phyloP scores from a whole-genome alignment of 2,797 vertebrate genomes.

The Coreius guichenoti region DNA sequence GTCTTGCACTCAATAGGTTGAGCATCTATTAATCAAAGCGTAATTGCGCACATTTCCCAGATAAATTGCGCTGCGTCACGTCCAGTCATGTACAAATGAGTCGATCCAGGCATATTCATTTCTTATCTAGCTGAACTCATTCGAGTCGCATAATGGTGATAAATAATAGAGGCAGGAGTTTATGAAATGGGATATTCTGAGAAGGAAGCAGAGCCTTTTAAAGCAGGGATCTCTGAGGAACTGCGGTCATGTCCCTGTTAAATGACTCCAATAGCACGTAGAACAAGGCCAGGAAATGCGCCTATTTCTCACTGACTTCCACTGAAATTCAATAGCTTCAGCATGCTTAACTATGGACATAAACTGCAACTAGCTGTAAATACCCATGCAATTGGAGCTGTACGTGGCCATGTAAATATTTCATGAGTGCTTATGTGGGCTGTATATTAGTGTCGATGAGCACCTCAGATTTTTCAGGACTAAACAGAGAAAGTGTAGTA shows the following conservation, averaged over 20 bases:
- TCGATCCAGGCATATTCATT: slow-evolving; percentile 72
- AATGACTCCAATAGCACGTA: slow-evolving; percentile 3
- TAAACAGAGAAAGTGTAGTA: slow-evolving; percentile 1
- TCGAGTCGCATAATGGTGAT: slow-evolving; percentile 37
- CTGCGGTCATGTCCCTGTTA: slow-evolving; percentile 14
- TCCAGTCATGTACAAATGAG: slow-evolving; percentile 77
- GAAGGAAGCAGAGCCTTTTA: slow-evolving; percentile 34
- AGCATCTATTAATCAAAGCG: slow-evolving; percentile 77
- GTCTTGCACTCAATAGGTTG: slow-evolving; percentile 68
- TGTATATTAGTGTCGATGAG: not conserved
- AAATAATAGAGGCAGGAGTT: slow-evolving; percentile 45
- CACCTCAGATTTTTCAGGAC: not conserved
- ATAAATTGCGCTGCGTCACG: slow-evolving; percentile 75
- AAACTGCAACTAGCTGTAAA: slow-evolving; percentile 27
- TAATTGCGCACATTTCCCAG: slow-evolving; percentile 78
- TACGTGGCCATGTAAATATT: slow-evolving; percentile 11
- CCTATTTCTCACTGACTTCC: not conserved
- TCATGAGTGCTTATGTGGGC: not conserved
- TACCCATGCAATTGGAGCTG: slow-evolving; percentile 25
- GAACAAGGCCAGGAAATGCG: slow-evolving; percentile 2
- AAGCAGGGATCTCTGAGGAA: slow-evolving; percentile 44
- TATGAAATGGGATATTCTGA: slow-evolving; percentile 40
- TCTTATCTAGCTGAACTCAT: slow-evolving; percentile 70
- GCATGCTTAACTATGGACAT: slow-evolving; percentile 8
- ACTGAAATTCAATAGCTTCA: slow-evolving; percentile 19